Conservation (phyloP, 2,113 vertebrate species). For the Phalacrocorax carbo region DNA sequence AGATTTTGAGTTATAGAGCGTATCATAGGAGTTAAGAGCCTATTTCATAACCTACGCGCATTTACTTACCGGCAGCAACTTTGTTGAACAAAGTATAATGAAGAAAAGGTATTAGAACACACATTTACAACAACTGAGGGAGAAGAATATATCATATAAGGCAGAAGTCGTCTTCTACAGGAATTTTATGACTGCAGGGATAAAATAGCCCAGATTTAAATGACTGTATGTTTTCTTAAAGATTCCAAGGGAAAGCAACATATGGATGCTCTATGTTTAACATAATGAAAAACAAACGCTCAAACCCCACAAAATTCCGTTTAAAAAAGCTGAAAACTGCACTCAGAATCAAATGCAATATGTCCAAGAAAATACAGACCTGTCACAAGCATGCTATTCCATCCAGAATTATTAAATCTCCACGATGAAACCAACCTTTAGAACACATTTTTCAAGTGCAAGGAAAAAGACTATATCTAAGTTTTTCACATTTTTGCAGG, state of each 20-base stretch:
- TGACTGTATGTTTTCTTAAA: constrained; percentile 55
- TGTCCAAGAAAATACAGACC: constrained; percentile 33
- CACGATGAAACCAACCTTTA: background rate
- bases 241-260: constrained; percentile 54
- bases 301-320: constrained; percentile 50
- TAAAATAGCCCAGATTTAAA: constrained; percentile 62
- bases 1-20: background rate
- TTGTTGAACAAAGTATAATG: background rate
- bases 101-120: background rate
- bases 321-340: constrained; percentile 47
- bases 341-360: constrained; percentile 43
- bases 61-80: background rate
- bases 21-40: background rate
- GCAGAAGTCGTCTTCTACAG: constrained; percentile 3
- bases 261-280: constrained; percentile 61
- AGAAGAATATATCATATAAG: constrained; percentile 5
- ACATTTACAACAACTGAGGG: background rate
- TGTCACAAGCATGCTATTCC: background rate
- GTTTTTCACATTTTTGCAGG: background rate
- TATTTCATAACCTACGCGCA: background rate
- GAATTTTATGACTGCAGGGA: constrained; percentile 37
- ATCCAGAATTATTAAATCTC: constrained; percentile 22
- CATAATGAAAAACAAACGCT: constrained; percentile 60
- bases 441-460: background rate
- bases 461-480: background rate